These are phyloP conservation scores for Rhodeus uyekii DNA, from an alignment of 2,797 vertebrate species.

Conservation along the genomic window DNA sequence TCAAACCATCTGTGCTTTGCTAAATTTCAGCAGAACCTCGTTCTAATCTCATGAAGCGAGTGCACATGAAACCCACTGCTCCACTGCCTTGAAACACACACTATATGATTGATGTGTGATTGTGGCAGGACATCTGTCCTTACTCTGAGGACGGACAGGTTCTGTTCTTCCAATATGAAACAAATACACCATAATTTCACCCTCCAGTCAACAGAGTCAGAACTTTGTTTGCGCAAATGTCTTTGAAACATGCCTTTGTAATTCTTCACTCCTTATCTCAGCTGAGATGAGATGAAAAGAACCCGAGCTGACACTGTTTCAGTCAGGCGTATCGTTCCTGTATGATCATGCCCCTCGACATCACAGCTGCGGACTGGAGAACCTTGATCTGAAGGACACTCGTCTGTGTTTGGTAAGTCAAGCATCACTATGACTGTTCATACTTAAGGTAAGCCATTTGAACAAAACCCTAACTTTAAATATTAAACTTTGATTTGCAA, in stretches of 20 bases:
- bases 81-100: background rate
- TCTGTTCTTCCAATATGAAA: background rate
- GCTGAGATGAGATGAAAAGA: slow-evolving; percentile 16
- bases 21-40: background rate
- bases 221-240: background rate
- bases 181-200: slow-evolving; percentile 2
- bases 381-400: background rate
- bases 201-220: slow-evolving; percentile 22
- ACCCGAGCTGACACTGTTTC: background rate
- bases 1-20: background rate
- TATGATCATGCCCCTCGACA: background rate
- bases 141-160: background rate
- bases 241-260: slow-evolving; percentile 21
- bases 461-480: background rate
- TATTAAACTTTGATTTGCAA: background rate
- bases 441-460: background rate
- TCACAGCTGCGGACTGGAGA: slow-evolving; percentile 5
- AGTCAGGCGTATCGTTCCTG: slow-evolving; percentile 10
- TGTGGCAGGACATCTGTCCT: background rate
- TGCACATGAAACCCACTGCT: background rate
- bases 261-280: slow-evolving; percentile 7
- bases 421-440: background rate
- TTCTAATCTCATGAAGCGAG: slow-evolving; percentile 1
- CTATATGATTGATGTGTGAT: background rate
- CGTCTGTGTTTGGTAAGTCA: background rate